Conservation (phyloP, 1,140 invertebrate species). For the Saccostrea cuccullata region DNA sequence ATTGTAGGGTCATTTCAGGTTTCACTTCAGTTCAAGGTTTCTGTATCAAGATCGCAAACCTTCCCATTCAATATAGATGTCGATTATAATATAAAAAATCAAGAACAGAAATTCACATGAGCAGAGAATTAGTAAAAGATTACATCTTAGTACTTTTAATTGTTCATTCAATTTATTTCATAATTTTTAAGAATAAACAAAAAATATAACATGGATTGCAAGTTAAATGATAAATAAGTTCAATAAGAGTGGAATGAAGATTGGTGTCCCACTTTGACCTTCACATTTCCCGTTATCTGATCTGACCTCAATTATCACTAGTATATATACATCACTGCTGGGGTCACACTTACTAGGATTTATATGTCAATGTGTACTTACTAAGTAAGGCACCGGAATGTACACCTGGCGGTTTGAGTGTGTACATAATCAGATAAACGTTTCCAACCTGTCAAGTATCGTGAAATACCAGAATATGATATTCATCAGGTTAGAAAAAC, state of each 20-base stretch:
- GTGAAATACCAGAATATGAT: too few species aligned
- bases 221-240: not conserved
- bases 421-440: not conserved
- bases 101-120: not conserved
- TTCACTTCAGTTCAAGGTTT: not conserved
- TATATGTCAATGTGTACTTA: not conserved
- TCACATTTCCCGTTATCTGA: not conserved
- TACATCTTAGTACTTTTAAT: not conserved
- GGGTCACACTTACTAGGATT: not conserved
- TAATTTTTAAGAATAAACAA: not conserved
- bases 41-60: not conserved
- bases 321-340: not conserved
- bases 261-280: not conserved
- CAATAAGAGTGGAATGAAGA: not conserved
- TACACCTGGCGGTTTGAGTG: not conserved
- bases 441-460: not conserved
- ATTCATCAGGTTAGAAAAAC: too few species aligned
- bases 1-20: conserved; percentile 13
- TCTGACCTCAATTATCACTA: conserved; percentile 2
- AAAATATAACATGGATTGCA: not conserved
- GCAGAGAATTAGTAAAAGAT: not conserved
- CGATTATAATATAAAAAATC: not conserved
- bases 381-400: not conserved
- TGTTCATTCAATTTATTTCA: not conserved
- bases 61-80: not conserved